Evolutionary conservation across 1,140 invertebrate genomes (phyloP).

Genomic region (Chelonus insularis): DNA sequence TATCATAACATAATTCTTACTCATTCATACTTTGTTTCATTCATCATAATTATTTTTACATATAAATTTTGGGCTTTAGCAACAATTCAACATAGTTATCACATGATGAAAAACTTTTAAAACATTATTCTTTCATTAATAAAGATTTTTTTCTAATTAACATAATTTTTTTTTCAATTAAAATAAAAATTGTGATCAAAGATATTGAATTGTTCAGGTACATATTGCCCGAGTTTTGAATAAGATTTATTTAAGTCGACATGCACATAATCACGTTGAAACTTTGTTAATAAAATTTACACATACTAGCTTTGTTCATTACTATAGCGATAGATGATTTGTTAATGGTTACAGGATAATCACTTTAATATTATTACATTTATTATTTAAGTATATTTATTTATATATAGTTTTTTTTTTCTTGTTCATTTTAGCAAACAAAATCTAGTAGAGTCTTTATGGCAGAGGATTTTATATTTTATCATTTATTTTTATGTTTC

Average conservation of each 20-base stretch:
- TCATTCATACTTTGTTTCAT: neutral
- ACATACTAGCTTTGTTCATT: constrained; percentile 38
- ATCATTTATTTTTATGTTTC: too few species aligned
- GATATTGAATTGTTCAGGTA: constrained; percentile 20
- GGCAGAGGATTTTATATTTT: neutral
- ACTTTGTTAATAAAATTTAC: constrained; percentile 29
- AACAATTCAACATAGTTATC: constrained; percentile 17
- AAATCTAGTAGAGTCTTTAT: constrained; percentile 10
- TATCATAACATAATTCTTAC: neutral
- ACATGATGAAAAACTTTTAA: neutral
- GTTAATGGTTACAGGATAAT: constrained; percentile 28
- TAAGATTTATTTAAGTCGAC: neutral
- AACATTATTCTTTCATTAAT: neutral
- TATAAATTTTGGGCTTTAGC: neutral
- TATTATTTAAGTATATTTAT: constrained; percentile 2
- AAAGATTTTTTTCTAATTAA: neutral
- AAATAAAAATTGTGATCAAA: constrained; percentile 8
- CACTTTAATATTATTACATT: constrained; percentile 30
- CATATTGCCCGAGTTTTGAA: constrained; percentile 2
- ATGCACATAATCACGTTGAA: too few species aligned
- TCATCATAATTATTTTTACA: neutral
- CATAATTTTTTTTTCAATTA: constrained; percentile 13
- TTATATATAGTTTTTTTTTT: neutral
- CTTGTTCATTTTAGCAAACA: too few species aligned
- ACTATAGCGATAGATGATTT: too few species aligned